A percentile compares a stretch with the other conserved stretches of the same genome.
These are phyloP conservation scores for Euproctis similis DNA, from an alignment of 2,888 invertebrate genomes.

Conservation along the genomic window DNA sequence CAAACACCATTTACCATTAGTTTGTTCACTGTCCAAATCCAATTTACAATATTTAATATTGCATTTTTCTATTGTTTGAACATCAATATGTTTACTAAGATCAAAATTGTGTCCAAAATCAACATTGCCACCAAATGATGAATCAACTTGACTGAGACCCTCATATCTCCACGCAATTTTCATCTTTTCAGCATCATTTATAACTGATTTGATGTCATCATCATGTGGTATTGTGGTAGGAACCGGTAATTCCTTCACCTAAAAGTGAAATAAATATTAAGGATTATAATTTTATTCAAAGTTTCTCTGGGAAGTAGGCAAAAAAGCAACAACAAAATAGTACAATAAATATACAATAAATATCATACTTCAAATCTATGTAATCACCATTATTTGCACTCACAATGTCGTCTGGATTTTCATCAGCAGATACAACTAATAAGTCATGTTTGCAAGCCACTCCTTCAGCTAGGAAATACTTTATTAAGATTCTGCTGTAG, in stretches of 20 bases:
- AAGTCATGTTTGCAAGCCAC: slow-evolving; percentile 83
- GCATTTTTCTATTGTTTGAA: slow-evolving; percentile 71
- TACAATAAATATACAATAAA: too few species aligned
- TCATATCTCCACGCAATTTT: slow-evolving; percentile 95
- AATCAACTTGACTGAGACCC: slow-evolving; percentile 79
- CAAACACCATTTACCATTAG: slow-evolving; percentile 26
- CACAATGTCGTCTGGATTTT: slow-evolving; percentile 78
- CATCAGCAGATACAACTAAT: slow-evolving; percentile 84
- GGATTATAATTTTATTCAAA: too few species aligned
- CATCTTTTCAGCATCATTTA: slow-evolving; percentile 75
- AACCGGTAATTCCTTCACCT: slow-evolving; percentile 65
- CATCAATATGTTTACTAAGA: slow-evolving; percentile 82
- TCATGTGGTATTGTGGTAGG: slow-evolving; percentile 65
- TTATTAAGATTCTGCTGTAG: slow-evolving; percentile 85
- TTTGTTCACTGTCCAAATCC: slow-evolving; percentile 20
- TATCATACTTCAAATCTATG: too few species aligned
- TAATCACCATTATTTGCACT: slow-evolving; percentile 27
- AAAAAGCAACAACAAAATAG: too few species aligned
- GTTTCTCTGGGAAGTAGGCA: too few species aligned
- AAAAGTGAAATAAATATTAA: too few species aligned
- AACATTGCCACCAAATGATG: slow-evolving; percentile 59
- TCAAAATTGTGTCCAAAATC: slow-evolving; percentile 88
- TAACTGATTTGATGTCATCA: slow-evolving; percentile 43
- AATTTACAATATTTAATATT: slow-evolving; percentile 76
- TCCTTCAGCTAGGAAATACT: slow-evolving; percentile 93